Evolutionary conservation across 2,113 vertebrate species (phyloP).

Genomic region (Poecilia latipinna): DNA sequence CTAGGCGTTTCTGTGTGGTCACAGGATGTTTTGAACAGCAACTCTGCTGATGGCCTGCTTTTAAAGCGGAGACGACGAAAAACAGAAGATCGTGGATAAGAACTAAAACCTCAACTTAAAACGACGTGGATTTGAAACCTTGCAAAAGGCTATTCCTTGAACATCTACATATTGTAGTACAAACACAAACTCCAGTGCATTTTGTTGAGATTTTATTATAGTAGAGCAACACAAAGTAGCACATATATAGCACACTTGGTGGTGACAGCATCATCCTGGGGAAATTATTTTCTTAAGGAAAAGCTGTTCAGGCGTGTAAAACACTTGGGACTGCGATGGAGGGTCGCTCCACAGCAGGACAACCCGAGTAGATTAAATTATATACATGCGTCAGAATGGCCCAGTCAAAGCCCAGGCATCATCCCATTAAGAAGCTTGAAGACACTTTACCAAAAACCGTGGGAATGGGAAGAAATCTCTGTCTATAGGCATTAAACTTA

Average conservation of each 20-base stretch:
- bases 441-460: too few relatives aligned
- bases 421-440: not conserved
- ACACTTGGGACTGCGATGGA: not conserved
- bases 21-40: constrained; percentile 7
- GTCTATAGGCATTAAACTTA: too few relatives aligned
- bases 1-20: constrained; percentile 12
- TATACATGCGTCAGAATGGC: not conserved
- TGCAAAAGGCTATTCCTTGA: not conserved
- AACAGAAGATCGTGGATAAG: not conserved
- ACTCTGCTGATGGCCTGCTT: constrained; percentile 14
- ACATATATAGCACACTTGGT: not conserved
- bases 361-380: not conserved
- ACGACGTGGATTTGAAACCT: too few relatives aligned
- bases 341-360: not conserved
- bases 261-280: not conserved
- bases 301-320: not conserved
- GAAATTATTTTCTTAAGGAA: too few relatives aligned
- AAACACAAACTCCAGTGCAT: not conserved
- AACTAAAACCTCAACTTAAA: not conserved
- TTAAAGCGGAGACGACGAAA: not conserved
- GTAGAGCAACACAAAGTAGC: not conserved
- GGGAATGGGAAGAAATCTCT: too few relatives aligned
- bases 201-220: not conserved
- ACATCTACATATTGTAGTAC: not conserved
- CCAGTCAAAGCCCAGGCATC: not conserved